phyloP scores from a whole-genome alignment of 2,797 vertebrate species.

The Sebastes minor region DNA sequence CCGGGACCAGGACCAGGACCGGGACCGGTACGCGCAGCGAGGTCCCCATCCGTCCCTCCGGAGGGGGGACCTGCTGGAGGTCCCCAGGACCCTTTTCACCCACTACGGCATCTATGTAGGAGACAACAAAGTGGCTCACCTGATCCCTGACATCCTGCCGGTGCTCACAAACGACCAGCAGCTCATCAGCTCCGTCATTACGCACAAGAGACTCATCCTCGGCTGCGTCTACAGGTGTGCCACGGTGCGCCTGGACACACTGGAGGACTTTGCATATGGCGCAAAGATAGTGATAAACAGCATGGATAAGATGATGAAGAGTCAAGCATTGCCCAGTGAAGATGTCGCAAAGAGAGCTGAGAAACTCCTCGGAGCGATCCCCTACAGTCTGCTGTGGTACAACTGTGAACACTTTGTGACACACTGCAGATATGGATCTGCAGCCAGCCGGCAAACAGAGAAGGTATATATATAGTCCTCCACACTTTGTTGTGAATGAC shows the following conservation, averaged over 20 bases:
- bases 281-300: conserved; percentile 86
- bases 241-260: conserved; percentile 90
- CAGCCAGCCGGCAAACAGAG: conserved; percentile 89
- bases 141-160: conserved; percentile 96
- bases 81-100: conserved; percentile 90
- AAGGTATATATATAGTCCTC: conserved; percentile 77
- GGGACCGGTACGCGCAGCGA: conserved; percentile 30
- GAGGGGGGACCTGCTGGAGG: conserved; percentile 92
- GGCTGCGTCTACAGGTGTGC: conserved; percentile 88
- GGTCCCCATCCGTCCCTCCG: conserved; percentile 64
- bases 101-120: conserved; percentile 96
- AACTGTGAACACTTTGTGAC: conserved; percentile 98
- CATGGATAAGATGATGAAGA: conserved; percentile 79
- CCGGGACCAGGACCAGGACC: neutral
- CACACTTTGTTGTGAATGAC: neutral
- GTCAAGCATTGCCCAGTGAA: conserved; percentile 79
- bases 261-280: conserved; percentile 94
- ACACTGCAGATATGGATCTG: conserved; percentile 88
- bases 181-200: conserved; percentile 84
- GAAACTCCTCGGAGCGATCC: conserved; percentile 82
- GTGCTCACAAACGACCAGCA: conserved; percentile 79
- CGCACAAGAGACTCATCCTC: conserved; percentile 90
- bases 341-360: conserved; percentile 89
- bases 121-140: conserved; percentile 90
- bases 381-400: conserved; percentile 94